phyloP scores from a whole-genome alignment of 1,140 invertebrate genomes.

The Maniola jurtina region DNA sequence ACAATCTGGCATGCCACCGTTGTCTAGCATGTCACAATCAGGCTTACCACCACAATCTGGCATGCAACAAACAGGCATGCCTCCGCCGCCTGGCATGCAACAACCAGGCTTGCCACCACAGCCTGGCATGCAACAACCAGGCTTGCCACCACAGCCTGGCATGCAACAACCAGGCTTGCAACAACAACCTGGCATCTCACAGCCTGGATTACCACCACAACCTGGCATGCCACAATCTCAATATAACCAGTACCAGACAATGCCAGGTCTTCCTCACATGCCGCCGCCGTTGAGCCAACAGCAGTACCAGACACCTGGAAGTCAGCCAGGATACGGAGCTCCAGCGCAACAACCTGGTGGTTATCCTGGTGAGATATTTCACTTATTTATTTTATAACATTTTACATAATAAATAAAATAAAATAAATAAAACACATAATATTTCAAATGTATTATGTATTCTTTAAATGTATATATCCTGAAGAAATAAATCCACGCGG shows the following conservation, averaged over 20 bases:
- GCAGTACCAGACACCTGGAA: conserved; percentile 6
- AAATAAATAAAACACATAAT: no score
- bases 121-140: conserved; percentile 39
- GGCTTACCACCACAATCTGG: not conserved
- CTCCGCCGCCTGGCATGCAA: conserved; percentile 40
- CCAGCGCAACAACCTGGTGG: conserved; percentile 39
- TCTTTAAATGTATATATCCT: no score
- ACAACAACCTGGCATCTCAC: conserved; percentile 35
- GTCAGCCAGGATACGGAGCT: conserved; percentile 35
- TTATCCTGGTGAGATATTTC: conserved; percentile 41
- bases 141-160: conserved; percentile 35
- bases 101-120: conserved; percentile 41
- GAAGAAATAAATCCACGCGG: no score
- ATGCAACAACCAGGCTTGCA: conserved; percentile 51
- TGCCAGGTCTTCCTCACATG: conserved; percentile 53
- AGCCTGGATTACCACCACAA: conserved; percentile 36
- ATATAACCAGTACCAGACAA: conserved; percentile 38
- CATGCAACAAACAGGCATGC: conserved; percentile 34
- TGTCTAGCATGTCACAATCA: conserved; percentile 30
- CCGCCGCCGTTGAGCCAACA: conserved; percentile 51
- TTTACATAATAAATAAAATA: no score
- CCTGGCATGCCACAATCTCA: conserved; percentile 37
- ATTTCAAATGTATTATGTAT: no score
- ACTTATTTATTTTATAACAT: not conserved
- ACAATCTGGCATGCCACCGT: conserved; percentile 33